Base-by-base conservation (phyloP, 2,113 vertebrate species). In the Myiagra hebetior region DNA sequence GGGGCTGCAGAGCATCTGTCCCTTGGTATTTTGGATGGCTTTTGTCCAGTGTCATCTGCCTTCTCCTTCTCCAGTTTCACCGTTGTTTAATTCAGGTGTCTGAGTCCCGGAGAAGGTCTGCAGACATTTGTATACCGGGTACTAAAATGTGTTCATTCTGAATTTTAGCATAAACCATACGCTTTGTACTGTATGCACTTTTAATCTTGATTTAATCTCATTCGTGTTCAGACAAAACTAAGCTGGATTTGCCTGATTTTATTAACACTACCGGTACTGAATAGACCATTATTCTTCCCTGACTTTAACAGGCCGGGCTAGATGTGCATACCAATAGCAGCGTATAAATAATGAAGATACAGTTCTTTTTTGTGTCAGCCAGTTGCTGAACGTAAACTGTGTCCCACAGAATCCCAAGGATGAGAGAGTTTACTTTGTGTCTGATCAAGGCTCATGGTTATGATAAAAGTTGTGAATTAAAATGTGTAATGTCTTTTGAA, bases 121-220 rank as follows among this genome's bases (percentile, higher is more conserved):
- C 22, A 90, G 82, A 31, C 87, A 37, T 84, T 92, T 83, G 74
- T 87, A 79, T 69, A 5, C 35, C 0, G 21, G 62, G 37, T 37
- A 53, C 77, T 75, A 57, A 86, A 88, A 59, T 26, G 65, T 56
- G 77, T 85, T 93, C 47, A 9, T 68, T 91, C 93, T 68, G 73
- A 92, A 80, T 96, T 95, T 92, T 92, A 82, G 47, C 52, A 95
- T 96, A 91, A 95, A 92, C 85, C 87, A 39, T 93, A 90, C 84
- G 91, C 96, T 97, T 97, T 96, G 91, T 95, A 94, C 84, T 85
- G 87, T 86, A 81, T 93, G 87, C 75, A 85, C 91, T 67, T 97
- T 95, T 96, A 97, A 94, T 97, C 96, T 95, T 94, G 96, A 94
- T 95, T 95, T 97, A 91, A 95, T 97, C 95, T 97, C 90, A 92